Base-by-base conservation (phyloP, 2,888 invertebrate species). In the Oxyteleia sp. region DNA sequence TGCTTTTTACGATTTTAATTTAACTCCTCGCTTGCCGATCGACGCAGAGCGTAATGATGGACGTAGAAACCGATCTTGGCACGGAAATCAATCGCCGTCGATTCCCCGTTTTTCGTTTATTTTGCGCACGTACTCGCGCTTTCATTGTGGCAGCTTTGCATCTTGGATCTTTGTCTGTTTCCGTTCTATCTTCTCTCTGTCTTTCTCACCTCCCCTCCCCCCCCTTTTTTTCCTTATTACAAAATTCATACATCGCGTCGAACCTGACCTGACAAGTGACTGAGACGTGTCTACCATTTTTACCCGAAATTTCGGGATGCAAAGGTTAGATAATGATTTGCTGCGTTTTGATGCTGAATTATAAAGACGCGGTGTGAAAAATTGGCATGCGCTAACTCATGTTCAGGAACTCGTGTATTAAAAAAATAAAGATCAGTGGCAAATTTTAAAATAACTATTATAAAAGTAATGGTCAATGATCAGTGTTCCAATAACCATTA, bases 241-340 rank as follows among this genome's bases (percentile, higher is more conserved):
- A 32, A 68, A 41, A 53, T 51, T 51, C 64, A 66, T 51, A 53
- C 35, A 41, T 43, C 29, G 47, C 18, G 13, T 38, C 15, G n/a
- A 2, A 41, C 4, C 64, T 2, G 53, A 41, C 29, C 43, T 53
- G 53, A 68, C 68, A 53, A 68, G 53, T 53, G 38, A 68, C 68
- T 35, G 53, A 13, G 13, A 68, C 68, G 68, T 55, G 53, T 53
- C 26, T 45, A 18, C 43, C 55, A 68, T 55, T 38, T 15, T 16
- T 26, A 41, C 26, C 20, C 61, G 11, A 15, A 29, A 26, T 63
- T 63, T 47, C 20, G 63, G 64, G 20, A 16, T 16, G 13, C 23
- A 5, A 3, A 49, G 20, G 41, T 66, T 66, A 66, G 51, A 66
- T 51, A 66, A 51, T 51, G 29, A 64, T 49, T 41, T 51, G 51